Percentiles rank a stretch among this genome's conserved stretches.
These are phyloP conservation scores for Synanthedon tipuliformis DNA, from an alignment of 2,888 invertebrate species.

Conservation along the genomic window DNA sequence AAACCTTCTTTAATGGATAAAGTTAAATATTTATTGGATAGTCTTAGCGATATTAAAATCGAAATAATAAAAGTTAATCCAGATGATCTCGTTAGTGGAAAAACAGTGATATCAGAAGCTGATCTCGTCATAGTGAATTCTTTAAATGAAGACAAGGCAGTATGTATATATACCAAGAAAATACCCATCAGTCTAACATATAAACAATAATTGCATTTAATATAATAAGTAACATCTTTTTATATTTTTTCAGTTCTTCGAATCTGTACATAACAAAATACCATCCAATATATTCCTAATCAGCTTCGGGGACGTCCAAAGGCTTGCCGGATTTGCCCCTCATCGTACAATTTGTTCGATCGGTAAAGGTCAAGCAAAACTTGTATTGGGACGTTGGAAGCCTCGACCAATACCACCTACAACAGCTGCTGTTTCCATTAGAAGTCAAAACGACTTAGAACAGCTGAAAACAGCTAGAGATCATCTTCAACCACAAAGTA, in stretches of 20 bases:
- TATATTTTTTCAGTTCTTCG: conserved; percentile 17
- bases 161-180: conserved; percentile 9
- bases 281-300: conserved; percentile 19
- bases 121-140: conserved; percentile 2
- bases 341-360: conserved; percentile 17
- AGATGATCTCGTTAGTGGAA: conserved; percentile 1
- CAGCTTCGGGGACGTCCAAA: conserved; percentile 11
- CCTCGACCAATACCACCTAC: conserved; percentile 10
- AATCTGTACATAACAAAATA: conserved; percentile 13
- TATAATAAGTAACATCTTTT: no score
- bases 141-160: conserved; percentile 12
- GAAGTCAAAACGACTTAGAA: conserved; percentile 16
- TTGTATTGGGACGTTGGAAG: conserved; percentile 20
- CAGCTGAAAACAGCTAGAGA: conserved; percentile 14
- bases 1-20: conserved; percentile 7
- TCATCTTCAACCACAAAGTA: conserved; percentile 16
- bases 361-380: conserved; percentile 7
- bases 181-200: no score
- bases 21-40: conserved; percentile 8
- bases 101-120: not conserved
- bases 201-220: not conserved
- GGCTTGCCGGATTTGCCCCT: conserved; percentile 12
- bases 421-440: conserved; percentile 19
- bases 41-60: conserved; percentile 2
- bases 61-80: not conserved